Conservation (phyloP, 2,797 vertebrate species). For the Lates japonicus region DNA sequence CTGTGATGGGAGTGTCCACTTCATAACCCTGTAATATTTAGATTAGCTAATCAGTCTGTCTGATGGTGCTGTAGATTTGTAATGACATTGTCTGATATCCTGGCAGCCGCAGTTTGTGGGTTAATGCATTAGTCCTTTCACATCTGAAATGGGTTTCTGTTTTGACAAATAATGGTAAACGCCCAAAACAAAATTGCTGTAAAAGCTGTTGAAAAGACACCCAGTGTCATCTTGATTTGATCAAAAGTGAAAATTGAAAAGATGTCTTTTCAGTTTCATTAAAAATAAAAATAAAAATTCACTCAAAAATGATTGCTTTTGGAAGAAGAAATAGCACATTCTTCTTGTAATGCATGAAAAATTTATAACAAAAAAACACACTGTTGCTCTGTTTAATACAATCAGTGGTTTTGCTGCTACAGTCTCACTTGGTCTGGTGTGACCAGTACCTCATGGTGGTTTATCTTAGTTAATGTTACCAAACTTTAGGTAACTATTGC, state of each 20-base stretch:
- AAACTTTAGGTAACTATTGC: background rate
- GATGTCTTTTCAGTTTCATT: background rate
- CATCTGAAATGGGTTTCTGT: constrained; percentile 15
- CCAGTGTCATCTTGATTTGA: background rate
- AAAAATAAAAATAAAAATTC: background rate
- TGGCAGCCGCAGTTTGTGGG: background rate
- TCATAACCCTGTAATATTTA: constrained; percentile 57
- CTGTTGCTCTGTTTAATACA: background rate
- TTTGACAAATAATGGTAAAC: constrained; percentile 8
- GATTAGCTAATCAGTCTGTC: constrained; percentile 46
- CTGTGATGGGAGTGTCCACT: constrained; percentile 56
- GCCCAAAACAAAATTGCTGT: background rate
- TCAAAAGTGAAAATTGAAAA: background rate
- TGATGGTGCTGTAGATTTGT: constrained; percentile 32
- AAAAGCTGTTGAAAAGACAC: background rate
- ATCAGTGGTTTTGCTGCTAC: background rate
- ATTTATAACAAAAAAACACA: background rate
- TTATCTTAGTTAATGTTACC: background rate
- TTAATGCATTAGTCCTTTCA: constrained; percentile 5
- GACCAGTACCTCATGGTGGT: background rate
- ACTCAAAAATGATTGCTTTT: background rate
- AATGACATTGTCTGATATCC: constrained; percentile 10
- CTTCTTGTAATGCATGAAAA: background rate
- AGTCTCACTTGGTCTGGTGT: background rate
- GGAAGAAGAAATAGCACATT: background rate